Percentiles rank a stretch among this genome's conserved stretches.
Evolutionary conservation across 2,797 vertebrate species (phyloP).

Genomic region (Sebastes dallii): DNA sequence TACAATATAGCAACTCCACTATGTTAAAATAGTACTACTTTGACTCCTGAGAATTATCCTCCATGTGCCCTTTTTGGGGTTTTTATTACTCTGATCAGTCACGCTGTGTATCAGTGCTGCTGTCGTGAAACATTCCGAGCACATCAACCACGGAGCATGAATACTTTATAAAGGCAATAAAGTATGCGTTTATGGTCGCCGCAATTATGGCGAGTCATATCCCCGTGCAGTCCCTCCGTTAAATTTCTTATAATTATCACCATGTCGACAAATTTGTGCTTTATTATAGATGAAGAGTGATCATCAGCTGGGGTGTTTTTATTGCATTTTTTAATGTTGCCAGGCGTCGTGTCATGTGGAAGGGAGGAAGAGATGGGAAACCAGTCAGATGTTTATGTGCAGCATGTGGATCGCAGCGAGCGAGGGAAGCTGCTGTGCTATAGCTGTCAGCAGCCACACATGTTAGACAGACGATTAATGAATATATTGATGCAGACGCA

Average conservation of each 20-base stretch:
- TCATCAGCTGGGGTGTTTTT: constrained; percentile 59
- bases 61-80: constrained; percentile 59
- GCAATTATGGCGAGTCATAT: constrained; percentile 73
- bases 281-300: constrained; percentile 72
- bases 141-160: constrained; percentile 75
- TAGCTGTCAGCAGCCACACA: constrained; percentile 26
- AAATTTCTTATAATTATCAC: constrained; percentile 71
- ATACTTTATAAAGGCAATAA: constrained; percentile 84
- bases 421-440: neutral
- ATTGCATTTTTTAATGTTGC: constrained; percentile 56
- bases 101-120: constrained; percentile 41
- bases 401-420: constrained; percentile 1
- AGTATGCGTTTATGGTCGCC: constrained; percentile 72
- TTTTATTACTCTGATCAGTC: constrained; percentile 75
- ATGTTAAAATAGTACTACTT: constrained; percentile 30
- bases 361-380: constrained; percentile 8
- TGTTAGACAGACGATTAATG: constrained; percentile 16
- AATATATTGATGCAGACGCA: neutral
- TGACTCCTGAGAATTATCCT: constrained; percentile 50
- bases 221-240: constrained; percentile 54
- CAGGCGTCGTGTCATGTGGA: neutral
- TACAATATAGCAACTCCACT: neutral
- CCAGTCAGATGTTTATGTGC: constrained; percentile 13
- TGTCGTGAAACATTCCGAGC: constrained; percentile 68
- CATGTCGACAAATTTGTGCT: constrained; percentile 70